These are phyloP conservation scores for Botia almorhae DNA, from an alignment of 2,797 vertebrate genomes.

Conservation along the genomic window DNA sequence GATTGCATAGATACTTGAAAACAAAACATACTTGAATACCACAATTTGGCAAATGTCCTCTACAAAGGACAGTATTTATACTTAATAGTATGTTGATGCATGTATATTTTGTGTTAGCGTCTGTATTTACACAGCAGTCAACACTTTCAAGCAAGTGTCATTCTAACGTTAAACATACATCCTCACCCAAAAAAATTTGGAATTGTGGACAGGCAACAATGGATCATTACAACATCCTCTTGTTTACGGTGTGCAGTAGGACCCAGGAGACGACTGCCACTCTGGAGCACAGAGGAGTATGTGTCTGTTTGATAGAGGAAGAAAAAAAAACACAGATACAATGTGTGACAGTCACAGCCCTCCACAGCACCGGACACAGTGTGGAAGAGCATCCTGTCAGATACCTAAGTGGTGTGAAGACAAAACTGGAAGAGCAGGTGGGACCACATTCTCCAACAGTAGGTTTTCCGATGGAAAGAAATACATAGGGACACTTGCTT, in stretches of 20 bases:
- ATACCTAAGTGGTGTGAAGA: conserved; percentile 38
- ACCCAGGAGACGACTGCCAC: conserved; percentile 68
- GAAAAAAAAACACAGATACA: conserved; percentile 67
- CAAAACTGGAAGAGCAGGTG: conserved; percentile 31
- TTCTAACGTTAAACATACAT: not conserved
- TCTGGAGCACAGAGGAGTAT: conserved; percentile 73
- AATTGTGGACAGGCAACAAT: not conserved
- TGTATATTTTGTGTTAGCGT: not conserved
- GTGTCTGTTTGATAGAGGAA: conserved; percentile 72
- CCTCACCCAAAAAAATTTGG: not conserved
- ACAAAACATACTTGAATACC: too few species aligned
- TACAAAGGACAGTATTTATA: too few species aligned
- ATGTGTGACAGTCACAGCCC: conserved; percentile 85
- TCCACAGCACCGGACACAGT: conserved; percentile 73
- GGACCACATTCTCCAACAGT: conserved; percentile 24
- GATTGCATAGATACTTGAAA: too few species aligned
- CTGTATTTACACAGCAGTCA: not conserved
- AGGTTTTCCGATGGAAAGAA: not conserved
- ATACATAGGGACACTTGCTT: conserved; percentile 15
- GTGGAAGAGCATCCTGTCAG: conserved; percentile 54
- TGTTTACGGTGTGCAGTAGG: conserved; percentile 67
- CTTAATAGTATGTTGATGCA: not conserved
- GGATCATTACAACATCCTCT: not conserved
- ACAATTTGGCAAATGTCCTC: too few species aligned
- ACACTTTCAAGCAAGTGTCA: not conserved